Percentiles rank a stretch among this genome's conserved stretches.
These are phyloP conservation scores for Galbula dea DNA, from an alignment of 2,113 vertebrate genomes.

Conservation along the genomic window DNA sequence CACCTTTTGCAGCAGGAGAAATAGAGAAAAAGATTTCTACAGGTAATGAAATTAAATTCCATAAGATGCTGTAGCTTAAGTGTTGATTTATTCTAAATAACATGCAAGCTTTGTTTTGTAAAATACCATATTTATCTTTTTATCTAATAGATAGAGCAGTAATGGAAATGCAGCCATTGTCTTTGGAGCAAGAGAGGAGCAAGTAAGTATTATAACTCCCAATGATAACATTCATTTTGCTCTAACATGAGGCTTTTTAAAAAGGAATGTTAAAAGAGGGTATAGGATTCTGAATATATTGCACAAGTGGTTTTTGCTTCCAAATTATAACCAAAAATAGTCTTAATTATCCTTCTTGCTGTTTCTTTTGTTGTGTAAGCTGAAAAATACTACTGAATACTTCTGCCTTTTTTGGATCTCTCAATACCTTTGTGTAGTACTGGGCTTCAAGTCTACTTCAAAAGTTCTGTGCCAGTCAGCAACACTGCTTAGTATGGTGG, in stretches of 20 bases:
- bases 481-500: background rate
- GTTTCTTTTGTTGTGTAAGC: background rate
- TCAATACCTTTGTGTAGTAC: background rate
- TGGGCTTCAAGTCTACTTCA: background rate
- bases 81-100: background rate
- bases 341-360: background rate
- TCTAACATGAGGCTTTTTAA: background rate
- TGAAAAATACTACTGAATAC: background rate
- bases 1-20: background rate
- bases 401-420: background rate
- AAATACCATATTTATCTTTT: background rate
- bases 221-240: background rate
- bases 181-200: background rate
- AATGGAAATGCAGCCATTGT: constrained; percentile 58
- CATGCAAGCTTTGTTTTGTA: background rate
- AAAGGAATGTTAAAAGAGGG: background rate
- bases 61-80: background rate
- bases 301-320: background rate
- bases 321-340: background rate
- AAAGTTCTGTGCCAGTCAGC: background rate
- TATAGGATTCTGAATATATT: background rate
- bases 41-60: background rate
- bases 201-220: constrained; percentile 52
- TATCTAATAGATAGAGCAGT: constrained; percentile 37
- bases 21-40: background rate